phyloP scores from a whole-genome alignment of 2,113 vertebrate genomes.

The Miniopterus natalensis region DNA sequence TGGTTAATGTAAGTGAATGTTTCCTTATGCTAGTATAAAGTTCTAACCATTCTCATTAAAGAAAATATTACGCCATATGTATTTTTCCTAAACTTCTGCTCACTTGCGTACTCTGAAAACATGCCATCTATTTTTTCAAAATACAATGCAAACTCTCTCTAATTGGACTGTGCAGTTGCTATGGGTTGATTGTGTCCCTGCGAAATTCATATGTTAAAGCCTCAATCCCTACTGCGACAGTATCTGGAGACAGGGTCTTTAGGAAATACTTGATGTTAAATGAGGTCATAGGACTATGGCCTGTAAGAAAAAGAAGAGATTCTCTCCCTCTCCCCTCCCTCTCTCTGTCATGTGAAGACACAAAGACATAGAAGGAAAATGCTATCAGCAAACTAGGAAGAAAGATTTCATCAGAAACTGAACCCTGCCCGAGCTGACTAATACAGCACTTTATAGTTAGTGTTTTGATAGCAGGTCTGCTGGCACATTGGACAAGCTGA shows the following conservation, averaged over 20 bases:
- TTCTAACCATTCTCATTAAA: constrained; percentile 54
- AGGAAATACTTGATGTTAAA: constrained; percentile 19
- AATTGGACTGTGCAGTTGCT: constrained; percentile 61
- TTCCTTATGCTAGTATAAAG: constrained; percentile 38
- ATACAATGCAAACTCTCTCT: constrained; percentile 56
- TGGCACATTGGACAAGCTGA: constrained; percentile 74
- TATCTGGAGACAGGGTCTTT: background rate
- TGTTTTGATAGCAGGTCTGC: constrained; percentile 77
- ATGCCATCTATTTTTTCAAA: constrained; percentile 46
- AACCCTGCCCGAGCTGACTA: background rate
- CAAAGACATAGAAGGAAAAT: background rate
- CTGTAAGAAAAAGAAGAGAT: background rate
- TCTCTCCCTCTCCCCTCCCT: background rate
- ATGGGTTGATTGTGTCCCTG: background rate
- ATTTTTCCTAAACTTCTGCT: constrained; percentile 28
- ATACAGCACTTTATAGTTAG: constrained; percentile 77
- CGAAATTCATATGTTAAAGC: background rate
- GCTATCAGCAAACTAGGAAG: background rate
- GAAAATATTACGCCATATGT: background rate
- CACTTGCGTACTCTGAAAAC: constrained; percentile 65
- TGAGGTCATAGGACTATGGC: background rate
- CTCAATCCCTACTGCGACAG: background rate
- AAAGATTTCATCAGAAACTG: background rate
- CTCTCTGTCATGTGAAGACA: background rate
- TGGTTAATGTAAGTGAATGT: background rate